Percentiles rank a stretch among this genome's conserved stretches.
Evolutionary conservation across 30 jellyfish, hydroid and myxozoan genomes (phyloP).

Genomic region (Turritopsis rubra): DNA sequence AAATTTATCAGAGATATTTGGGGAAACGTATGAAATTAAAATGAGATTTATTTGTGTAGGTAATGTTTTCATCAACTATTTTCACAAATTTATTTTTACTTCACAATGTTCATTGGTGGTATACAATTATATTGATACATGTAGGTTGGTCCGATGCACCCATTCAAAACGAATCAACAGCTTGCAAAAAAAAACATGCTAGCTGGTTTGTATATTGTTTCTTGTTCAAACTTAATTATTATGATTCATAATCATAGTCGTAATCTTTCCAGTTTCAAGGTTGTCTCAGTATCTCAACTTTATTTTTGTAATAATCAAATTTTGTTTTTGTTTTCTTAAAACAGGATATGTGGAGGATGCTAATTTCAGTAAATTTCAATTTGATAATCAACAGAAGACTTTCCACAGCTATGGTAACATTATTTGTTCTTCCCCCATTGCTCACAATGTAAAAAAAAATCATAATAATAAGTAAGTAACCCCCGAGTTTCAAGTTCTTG

Average conservation of each 20-base stretch:
- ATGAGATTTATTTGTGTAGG: too few species aligned
- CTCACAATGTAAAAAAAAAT: too few species aligned
- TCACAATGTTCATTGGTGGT: not conserved
- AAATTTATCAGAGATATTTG: not conserved
- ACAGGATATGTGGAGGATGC: slow-evolving; percentile 93
- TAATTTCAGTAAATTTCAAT: slow-evolving; percentile 78
- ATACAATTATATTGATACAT: too few species aligned
- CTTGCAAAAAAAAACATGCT: slow-evolving; percentile 69
- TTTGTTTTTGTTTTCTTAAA: not conserved
- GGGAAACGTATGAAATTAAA: too few species aligned
- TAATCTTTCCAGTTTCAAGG: too few species aligned
- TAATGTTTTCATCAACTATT: too few species aligned
- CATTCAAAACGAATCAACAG: slow-evolving; percentile 80
- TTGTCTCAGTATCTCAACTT: too few species aligned
- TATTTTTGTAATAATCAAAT: not conserved
- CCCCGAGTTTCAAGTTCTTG: too few species aligned
- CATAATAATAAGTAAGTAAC: too few species aligned
- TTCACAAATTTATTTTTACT: not conserved
- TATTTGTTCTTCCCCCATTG: too few species aligned
- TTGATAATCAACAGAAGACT: slow-evolving; percentile 92
- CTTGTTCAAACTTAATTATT: not conserved
- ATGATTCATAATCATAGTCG: too few species aligned
- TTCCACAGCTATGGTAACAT: slow-evolving; percentile 76
- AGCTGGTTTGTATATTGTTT: slow-evolving; percentile 48
- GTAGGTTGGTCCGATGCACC: slow-evolving; percentile 95